phyloP scores from a whole-genome alignment of 2,797 vertebrate genomes.

The Cuniculus paca region DNA sequence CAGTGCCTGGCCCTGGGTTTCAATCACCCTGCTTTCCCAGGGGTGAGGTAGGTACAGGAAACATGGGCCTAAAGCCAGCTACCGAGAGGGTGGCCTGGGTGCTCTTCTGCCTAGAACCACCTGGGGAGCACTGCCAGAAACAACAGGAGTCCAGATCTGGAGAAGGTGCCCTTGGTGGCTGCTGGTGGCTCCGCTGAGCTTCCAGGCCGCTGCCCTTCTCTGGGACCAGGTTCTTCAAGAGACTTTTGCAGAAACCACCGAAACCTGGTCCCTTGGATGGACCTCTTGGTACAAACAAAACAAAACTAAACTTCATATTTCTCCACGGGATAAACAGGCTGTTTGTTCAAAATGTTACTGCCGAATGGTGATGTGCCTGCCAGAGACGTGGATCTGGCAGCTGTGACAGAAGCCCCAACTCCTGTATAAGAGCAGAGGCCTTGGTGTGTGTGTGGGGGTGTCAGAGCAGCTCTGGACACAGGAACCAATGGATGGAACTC shows the following conservation, averaged over 20 bases:
- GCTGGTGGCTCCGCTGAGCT: neutral
- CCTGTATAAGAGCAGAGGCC: neutral
- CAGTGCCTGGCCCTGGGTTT: conserved; percentile 13
- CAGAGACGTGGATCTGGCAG: neutral
- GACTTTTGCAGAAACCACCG: neutral
- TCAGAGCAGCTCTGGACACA: neutral
- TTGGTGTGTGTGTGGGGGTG: no score
- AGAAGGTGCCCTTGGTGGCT: conserved; percentile 14
- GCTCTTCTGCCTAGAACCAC: neutral
- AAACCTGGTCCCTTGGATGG: conserved; percentile 45
- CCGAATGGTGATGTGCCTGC: neutral
- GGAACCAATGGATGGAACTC: neutral
- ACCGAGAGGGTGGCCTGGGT: neutral
- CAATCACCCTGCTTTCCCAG: neutral
- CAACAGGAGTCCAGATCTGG: neutral
- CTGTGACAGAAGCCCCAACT: neutral
- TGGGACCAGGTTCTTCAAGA: conserved; percentile 34
- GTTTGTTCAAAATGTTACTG: neutral
- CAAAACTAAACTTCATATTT: conserved; percentile 53
- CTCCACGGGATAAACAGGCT: neutral
- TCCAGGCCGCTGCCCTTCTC: conserved; percentile 13
- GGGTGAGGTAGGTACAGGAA: neutral
- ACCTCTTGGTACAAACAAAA: conserved; percentile 71
- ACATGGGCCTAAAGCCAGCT: neutral
- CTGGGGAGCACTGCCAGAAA: neutral